Evolutionary conservation across 2,888 invertebrate genomes (phyloP), one percentile per base, ranked within the genome.

Genomic region (Cephus pygmeus): DNA sequence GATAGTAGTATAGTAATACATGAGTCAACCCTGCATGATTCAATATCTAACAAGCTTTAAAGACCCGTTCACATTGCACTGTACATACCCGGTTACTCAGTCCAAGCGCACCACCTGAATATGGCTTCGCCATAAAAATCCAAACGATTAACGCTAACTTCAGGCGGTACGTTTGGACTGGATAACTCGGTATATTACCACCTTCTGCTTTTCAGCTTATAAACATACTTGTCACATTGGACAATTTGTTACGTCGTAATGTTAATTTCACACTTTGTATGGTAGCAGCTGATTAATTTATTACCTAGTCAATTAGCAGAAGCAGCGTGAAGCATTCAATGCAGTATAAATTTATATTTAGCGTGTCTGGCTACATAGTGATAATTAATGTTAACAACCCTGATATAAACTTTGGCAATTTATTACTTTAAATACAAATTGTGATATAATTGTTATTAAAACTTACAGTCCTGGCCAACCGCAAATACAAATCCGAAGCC

Each of bases 401-500:
- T 6, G 15, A 40, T 40, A 40, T 40, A 40, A 15, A 40, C 15
- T 40, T 9, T 23, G 2, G 9, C 1, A 56, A 56, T 9, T 9
- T 1, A 56, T 23, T 56, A 56, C 2, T 56, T 9, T 23, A 35
- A 35, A 35, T 35, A 35, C 3, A 35, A 0, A 56, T 34, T 6
- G 3, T 31, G 12, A 34, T 71, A 31, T 71, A 15, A 56, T 23
- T 56, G 1, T 23, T 9, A 23, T 56, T 56, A 23, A 56, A 23
- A 23, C 23, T 56, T 34, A 11, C 31, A 86, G 85, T 80, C 80
- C 84, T 15, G 82, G 82, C 69, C 88, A 87, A 56, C 85, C 84
- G 40, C 85, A 84, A 68, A 88, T 89, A 83, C 88, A 79, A 1
- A 90, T 90, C 79, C 88, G 90, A 68, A 90, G 85, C 76, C 90